Evolutionary conservation across 1,140 invertebrate species (phyloP).

Genomic region (Propsilocerus akamusi): DNA sequence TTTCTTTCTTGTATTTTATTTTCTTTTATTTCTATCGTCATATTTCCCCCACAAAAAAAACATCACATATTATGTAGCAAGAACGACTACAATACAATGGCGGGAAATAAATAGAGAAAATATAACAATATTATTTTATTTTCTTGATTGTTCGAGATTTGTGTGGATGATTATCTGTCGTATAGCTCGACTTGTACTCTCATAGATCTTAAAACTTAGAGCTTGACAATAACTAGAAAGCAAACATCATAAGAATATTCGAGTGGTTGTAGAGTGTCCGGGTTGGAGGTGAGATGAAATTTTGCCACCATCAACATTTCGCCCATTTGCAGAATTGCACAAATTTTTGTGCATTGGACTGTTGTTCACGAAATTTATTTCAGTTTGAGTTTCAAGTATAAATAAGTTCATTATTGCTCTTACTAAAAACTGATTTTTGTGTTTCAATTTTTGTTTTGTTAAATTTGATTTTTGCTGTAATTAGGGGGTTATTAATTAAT

Average conservation of each 20-base stretch:
- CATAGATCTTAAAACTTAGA: conserved; percentile 1
- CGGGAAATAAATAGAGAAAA: not conserved
- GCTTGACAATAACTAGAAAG: not conserved
- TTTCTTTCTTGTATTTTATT: not conserved
- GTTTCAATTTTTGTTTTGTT: not conserved
- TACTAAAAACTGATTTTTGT: conserved; percentile 2
- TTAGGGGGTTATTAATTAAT: conserved; percentile 5
- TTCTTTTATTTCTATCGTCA: not conserved
- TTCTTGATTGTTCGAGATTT: not conserved
- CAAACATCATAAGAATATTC: not conserved
- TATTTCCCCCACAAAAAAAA: not conserved
- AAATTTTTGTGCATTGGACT: not conserved
- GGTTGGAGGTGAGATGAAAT: no score
- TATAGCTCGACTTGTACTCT: no score
- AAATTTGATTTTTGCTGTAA: not conserved
- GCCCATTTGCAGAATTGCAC: not conserved
- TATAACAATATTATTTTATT: no score
- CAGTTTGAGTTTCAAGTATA: not conserved
- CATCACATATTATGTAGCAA: not conserved
- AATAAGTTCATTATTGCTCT: conserved; percentile 4
- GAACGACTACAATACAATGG: not conserved
- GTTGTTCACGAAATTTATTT: not conserved
- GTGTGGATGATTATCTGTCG: no score
- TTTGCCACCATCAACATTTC: not conserved
- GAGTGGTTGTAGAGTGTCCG: no score